A percentile compares a stretch with the other conserved stretches of the same genome.
These are phyloP conservation scores for Nycticorax nycticorax DNA, from an alignment of 2,113 vertebrate species.

Conservation along the genomic window DNA sequence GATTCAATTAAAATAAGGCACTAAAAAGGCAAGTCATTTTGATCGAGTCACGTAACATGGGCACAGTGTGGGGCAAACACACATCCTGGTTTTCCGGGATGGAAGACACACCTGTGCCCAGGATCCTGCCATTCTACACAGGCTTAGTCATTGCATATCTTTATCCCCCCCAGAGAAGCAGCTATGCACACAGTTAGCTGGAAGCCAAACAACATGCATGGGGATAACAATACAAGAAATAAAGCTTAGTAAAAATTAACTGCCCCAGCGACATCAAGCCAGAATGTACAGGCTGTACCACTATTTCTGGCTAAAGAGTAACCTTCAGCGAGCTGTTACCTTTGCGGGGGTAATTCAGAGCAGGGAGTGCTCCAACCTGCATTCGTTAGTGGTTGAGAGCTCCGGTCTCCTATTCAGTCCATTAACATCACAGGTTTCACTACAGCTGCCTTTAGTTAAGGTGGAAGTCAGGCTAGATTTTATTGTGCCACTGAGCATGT, in stretches of 20 bases:
- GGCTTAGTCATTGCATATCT: neutral
- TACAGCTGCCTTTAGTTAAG: neutral
- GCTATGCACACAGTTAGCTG: neutral
- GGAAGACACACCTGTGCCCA: constrained; percentile 1
- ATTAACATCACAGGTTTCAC: neutral
- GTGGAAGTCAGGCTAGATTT: neutral
- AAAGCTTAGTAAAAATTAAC: neutral
- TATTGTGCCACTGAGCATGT: neutral
- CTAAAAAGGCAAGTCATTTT: neutral
- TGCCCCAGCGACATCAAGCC: neutral
- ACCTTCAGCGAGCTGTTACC: neutral
- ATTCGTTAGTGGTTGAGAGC: neutral
- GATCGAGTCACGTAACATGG: neutral
- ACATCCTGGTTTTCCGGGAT: neutral
- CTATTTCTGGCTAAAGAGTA: neutral
- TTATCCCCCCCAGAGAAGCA: neutral
- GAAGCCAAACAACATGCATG: neutral
- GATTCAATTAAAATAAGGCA: constrained; percentile 48
- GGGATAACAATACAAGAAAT: neutral
- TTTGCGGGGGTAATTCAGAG: neutral
- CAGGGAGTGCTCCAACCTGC: neutral
- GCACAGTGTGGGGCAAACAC: neutral
- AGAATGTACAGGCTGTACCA: neutral
- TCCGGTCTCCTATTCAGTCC: neutral
- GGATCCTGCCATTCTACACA: neutral